Conservation (phyloP, 2,113 vertebrate species). For the Choloepus hoffmanni region DNA sequence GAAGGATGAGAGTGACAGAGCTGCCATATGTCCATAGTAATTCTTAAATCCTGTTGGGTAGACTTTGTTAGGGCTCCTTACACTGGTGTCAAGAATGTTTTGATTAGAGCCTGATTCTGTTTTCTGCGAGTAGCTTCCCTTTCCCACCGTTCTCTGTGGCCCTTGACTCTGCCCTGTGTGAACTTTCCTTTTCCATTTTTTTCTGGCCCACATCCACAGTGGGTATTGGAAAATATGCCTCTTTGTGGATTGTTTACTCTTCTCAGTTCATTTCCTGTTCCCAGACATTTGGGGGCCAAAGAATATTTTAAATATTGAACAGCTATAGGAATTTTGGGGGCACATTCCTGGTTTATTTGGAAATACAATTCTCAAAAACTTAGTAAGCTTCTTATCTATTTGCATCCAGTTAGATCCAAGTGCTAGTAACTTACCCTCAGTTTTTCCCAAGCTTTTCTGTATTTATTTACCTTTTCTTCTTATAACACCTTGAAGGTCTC, state of each 20-base stretch:
- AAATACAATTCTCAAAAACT: neutral
- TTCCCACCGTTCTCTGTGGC: neutral
- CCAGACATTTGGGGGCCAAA: neutral
- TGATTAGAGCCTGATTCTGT: neutral
- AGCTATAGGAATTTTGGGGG: neutral
- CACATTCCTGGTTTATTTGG: neutral
- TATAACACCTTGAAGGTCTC: neutral
- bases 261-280: neutral
- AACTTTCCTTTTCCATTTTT: neutral
- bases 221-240: neutral
- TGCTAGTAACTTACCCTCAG: neutral
- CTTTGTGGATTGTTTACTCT: neutral
- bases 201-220: neutral
- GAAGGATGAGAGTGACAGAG: neutral
- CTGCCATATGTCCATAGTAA: neutral
- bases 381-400: neutral
- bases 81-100: neutral
- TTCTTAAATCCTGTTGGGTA: neutral
- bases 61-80: neutral
- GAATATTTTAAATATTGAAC: constrained; percentile 15
- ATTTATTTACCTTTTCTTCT: neutral
- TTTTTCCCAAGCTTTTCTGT: neutral
- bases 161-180: neutral
- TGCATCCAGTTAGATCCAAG: neutral
- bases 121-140: neutral